These are phyloP conservation scores for Tyrannus savana DNA, from an alignment of 2,113 vertebrate species.

Conservation along the genomic window DNA sequence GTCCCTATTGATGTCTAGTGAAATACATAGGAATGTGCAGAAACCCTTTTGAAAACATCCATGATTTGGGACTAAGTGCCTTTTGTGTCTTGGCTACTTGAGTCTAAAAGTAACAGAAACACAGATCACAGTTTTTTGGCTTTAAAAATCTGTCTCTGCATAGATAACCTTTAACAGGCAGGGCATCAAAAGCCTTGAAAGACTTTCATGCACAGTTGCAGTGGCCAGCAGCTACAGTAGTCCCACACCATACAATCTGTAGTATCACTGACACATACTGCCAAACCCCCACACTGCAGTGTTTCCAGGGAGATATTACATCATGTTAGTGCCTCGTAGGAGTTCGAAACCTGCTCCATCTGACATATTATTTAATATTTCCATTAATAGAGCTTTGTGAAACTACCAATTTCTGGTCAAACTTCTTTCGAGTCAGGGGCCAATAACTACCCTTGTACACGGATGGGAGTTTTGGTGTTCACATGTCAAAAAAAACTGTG, in stretches of 20 bases:
- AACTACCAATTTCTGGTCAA: background rate
- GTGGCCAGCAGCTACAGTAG: background rate
- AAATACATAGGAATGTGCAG: background rate
- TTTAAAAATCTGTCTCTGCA: fast-evolving
- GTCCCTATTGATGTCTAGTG: background rate
- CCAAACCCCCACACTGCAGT: background rate
- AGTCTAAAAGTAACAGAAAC: background rate
- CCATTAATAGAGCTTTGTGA: background rate
- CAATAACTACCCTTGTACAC: background rate
- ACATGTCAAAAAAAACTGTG: background rate
- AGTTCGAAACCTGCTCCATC: constrained; percentile 36
- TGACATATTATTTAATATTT: constrained; percentile 25
- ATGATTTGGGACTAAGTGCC: background rate
- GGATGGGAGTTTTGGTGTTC: background rate
- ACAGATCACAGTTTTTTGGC: background rate
- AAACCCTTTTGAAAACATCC: background rate
- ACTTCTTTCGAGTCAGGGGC: background rate
- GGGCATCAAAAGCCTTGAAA: background rate
- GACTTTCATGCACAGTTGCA: background rate
- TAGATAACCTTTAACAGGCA: background rate
- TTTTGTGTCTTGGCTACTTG: background rate
- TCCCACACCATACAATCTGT: background rate
- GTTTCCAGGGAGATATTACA: constrained; percentile 69
- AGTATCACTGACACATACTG: background rate
- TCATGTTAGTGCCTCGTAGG: background rate